Base-by-base conservation (phyloP, 1,140 invertebrate genomes). In the Drosophila bocki region DNA sequence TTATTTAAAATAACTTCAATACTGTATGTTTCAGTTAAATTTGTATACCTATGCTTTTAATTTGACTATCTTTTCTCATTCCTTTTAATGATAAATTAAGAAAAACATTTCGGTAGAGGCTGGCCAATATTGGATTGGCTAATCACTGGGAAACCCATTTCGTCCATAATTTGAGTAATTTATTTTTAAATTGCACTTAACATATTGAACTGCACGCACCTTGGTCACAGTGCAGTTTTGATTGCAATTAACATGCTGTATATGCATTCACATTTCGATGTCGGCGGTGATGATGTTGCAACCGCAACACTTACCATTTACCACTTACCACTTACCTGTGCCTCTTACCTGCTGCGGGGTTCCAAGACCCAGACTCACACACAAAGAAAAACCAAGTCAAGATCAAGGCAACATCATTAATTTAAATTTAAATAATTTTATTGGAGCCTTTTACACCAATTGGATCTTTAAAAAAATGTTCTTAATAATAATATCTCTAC, bases 261-360 rank as follows among this genome's bases (percentile, higher is more conserved):
- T 77, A 54, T 77, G 75, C 75, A 77, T 78, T 78, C 64, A 78
- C 75, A 78, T 78, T 78, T 75, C 32, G 53, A 37, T 44, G 69
- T 19, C 37, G 42, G 60, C 42, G 61, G 47, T 54, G 72, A 53
- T 68, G 75, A 82, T 77, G 82, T 85, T 87, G 82, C 82, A 85
- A 75, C 79, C 75, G 64, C 75, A 65, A 54, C 74, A 78, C 75
- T 77, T 77, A 54, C 48, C 39, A 75, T 37, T 77, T 77, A 69
- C 74, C 74, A 76, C 71, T 74, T 74, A 39, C 57, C 54, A 58
- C 58, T 65, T 65, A 41, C 45, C 67, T 32, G 53, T 4, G 22
- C 53, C 74, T 50, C 59, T 64, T 71, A 50, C 47, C 37, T 44
- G 51, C 54, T 53, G 59, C 75, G 67, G 47, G 69, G 80, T 84